These are phyloP conservation scores for Sipha flava DNA, from an alignment of 1,140 invertebrate genomes.

Conservation along the genomic window DNA sequence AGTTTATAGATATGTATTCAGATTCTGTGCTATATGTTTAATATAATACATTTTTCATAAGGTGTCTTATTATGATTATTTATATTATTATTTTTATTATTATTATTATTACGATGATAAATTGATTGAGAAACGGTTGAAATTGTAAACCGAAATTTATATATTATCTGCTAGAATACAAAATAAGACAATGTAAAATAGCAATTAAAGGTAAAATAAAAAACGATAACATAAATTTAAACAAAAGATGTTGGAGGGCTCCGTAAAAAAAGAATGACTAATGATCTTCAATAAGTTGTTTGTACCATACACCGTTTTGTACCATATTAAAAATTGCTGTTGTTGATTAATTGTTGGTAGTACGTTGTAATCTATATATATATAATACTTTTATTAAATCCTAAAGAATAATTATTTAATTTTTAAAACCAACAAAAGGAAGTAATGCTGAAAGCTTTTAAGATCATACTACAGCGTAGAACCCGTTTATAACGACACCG, in stretches of 20 bases:
- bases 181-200: neutral
- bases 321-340: neutral
- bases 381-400: neutral
- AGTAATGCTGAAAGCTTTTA: neutral
- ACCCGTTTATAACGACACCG: too few relatives aligned
- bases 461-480: too few relatives aligned
- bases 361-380: neutral
- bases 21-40: too few relatives aligned
- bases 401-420: neutral
- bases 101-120: neutral
- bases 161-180: neutral
- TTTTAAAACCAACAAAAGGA: neutral
- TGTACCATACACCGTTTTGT: neutral
- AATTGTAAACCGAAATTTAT: neutral
- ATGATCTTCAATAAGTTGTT: constrained; percentile 15
- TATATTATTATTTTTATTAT: neutral
- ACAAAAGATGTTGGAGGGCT: constrained; percentile 13
- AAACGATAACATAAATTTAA: neutral
- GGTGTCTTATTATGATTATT: too few relatives aligned
- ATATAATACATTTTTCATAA: too few relatives aligned
- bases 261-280: neutral
- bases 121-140: neutral
- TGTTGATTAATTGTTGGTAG: constrained; percentile 7
- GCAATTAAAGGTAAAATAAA: neutral
- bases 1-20: too few relatives aligned